Evolutionary conservation across 1,140 invertebrate species (phyloP), one percentile per base, ranked within the genome.

Genomic region (Drosophila subpulchrella): DNA sequence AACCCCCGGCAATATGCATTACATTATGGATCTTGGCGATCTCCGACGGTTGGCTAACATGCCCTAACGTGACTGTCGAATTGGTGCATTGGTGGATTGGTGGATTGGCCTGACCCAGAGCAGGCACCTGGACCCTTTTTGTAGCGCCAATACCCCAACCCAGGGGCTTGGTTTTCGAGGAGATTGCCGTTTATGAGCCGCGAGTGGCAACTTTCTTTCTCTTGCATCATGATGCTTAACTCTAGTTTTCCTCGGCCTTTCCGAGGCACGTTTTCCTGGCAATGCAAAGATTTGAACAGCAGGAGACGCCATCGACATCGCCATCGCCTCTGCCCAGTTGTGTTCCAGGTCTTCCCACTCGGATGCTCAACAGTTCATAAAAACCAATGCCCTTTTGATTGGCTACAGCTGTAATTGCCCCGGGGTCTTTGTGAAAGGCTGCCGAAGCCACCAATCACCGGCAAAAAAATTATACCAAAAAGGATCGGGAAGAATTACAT

Each of bases 331-430:
- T 53, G 50, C 32, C 50, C 50, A 53, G 50, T 53, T 53, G 15
- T 20, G 50, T 47, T 36, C 46, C 46, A 36, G 65, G 47, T 80
- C 77, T 44, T 72, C 66, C 53, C 41, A 62, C 42, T 65, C 47
- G 32, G 66, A 59, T 65, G 78, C 66, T 73, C 83, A 27, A 17
- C 82, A 75, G 83, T 82, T 84, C 77, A 89, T 89, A 88, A 89
- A 88, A 88, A 80, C 67, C 80, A 88, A 88, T 88, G 84, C 84
- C 84, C 84, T 88, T 88, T 88, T 89, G 84, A 88, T 88, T 89
- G 70, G 84, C 54, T 61, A 75, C 85, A 76, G 72, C 84, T 77
- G 81, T 79, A 89, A 85, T 88, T 82, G 82, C 74, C 15, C 6
- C 34, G 20, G 38, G 10, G 13, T 2, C 15, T 66, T 88, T 88